These are phyloP conservation scores for Odontesthes bonariensis DNA, from an alignment of 2,113 vertebrate species.

Conservation along the genomic window DNA sequence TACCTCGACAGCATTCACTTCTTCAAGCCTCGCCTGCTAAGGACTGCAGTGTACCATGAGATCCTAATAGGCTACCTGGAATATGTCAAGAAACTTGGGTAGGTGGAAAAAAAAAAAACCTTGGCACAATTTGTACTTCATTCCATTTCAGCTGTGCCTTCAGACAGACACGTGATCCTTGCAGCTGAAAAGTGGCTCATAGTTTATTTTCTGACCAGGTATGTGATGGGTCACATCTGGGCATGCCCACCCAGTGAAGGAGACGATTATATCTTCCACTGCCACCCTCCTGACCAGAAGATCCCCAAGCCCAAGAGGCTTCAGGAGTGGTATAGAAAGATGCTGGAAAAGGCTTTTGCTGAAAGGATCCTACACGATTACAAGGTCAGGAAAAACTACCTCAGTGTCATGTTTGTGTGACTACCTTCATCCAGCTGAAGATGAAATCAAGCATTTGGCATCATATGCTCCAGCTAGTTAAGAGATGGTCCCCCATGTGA, in stretches of 20 bases:
- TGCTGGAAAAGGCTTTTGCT: constrained; percentile 98
- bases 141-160: background rate
- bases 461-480: too few relatives aligned
- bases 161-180: background rate
- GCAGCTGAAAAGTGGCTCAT: constrained; percentile 3
- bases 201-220: constrained; percentile 78
- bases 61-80: constrained; percentile 98
- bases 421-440: background rate
- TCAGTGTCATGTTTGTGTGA: background rate
- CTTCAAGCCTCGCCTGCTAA: constrained; percentile 93
- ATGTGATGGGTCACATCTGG: constrained; percentile 98
- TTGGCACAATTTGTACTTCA: background rate
- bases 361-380: constrained; percentile 98
- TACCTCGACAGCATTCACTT: constrained; percentile 99
- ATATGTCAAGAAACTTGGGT: constrained; percentile 98
- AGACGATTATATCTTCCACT: constrained; percentile 99
- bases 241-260: constrained; percentile 98
- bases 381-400: constrained; percentile 83
- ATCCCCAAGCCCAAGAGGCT: constrained; percentile 98
- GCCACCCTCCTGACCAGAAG: constrained; percentile 97
- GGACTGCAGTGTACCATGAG: constrained; percentile 98
- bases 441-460: too few relatives aligned
- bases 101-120: constrained; percentile 52
- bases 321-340: constrained; percentile 99
- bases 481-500: too few relatives aligned